Conservation (phyloP, 2,888 invertebrate genomes). For the Laspeyria flexula region DNA sequence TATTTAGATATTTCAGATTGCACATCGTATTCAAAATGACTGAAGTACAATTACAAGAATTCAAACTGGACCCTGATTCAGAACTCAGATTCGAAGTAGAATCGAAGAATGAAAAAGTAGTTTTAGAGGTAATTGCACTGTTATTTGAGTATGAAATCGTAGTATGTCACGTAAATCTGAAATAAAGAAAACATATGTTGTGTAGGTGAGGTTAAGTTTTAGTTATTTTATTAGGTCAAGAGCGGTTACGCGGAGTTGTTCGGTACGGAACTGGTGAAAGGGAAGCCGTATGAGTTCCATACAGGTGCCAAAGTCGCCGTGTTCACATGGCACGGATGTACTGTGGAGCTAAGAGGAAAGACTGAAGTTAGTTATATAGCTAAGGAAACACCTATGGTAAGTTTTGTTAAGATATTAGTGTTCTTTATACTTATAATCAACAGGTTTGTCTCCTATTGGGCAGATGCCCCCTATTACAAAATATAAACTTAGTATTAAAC, state of each 20-base stretch:
- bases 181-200: background rate
- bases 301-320: constrained; percentile 97
- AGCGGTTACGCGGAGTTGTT: constrained; percentile 98
- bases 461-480: too few species aligned
- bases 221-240: constrained; percentile 87
- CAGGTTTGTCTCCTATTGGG: too few species aligned
- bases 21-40: constrained; percentile 62
- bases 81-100: constrained; percentile 98
- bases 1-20: too few species aligned
- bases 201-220: constrained; percentile 20
- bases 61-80: constrained; percentile 93
- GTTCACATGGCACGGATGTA: constrained; percentile 98
- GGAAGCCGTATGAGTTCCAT: constrained; percentile 95
- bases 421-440: background rate
- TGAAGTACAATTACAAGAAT: constrained; percentile 88
- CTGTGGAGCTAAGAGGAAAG: constrained; percentile 93
- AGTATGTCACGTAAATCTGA: background rate
- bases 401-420: constrained; percentile 4
- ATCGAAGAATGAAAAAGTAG: constrained; percentile 93
- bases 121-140: constrained; percentile 87
- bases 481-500: too few species aligned
- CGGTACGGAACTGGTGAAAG: constrained; percentile 97
- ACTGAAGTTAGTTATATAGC: constrained; percentile 98
- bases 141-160: background rate
- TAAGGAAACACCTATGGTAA: constrained; percentile 97